phyloP scores from a whole-genome alignment of 2,113 vertebrate species.

The Microcebus tavaratra region DNA sequence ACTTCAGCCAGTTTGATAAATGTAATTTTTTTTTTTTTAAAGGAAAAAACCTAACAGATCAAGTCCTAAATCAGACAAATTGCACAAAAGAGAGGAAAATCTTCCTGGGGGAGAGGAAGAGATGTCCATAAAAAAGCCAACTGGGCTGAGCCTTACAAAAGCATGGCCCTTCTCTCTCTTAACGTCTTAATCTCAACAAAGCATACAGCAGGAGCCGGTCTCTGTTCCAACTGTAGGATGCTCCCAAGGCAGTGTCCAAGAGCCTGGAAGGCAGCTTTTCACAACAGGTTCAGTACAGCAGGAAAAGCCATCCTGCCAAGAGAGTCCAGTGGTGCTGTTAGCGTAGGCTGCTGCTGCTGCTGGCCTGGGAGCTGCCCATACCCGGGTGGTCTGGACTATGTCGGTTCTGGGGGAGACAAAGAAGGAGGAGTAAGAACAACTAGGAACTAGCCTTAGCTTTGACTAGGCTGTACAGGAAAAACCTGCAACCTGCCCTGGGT shows the following conservation, averaged over 20 bases:
- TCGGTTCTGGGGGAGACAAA: conserved; percentile 88
- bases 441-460: neutral
- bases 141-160: neutral
- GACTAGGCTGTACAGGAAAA: neutral
- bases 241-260: neutral
- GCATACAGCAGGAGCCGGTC: neutral
- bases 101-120: conserved; percentile 47
- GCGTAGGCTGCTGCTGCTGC: conserved; percentile 95
- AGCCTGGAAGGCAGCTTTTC: neutral
- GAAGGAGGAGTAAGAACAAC: neutral
- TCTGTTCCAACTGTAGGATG: neutral
- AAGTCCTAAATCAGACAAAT: conserved; percentile 55
- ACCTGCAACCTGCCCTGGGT: neutral
- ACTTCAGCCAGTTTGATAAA: conserved; percentile 60
- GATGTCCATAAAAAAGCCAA: neutral
- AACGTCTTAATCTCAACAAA: neutral
- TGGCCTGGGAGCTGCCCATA: conserved; percentile 94
- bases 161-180: neutral
- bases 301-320: neutral
- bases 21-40: conserved; percentile 61
- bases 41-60: conserved; percentile 44
- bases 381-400: conserved; percentile 97
- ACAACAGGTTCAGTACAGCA: conserved; percentile 13
- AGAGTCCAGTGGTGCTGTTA: conserved; percentile 78
- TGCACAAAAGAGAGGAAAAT: conserved; percentile 50